A percentile compares a stretch with the other conserved stretches of the same genome.
Conservation (phyloP, 37 sponge, comb jelly and placozoan genomes). For the Halichondria panicea region DNA sequence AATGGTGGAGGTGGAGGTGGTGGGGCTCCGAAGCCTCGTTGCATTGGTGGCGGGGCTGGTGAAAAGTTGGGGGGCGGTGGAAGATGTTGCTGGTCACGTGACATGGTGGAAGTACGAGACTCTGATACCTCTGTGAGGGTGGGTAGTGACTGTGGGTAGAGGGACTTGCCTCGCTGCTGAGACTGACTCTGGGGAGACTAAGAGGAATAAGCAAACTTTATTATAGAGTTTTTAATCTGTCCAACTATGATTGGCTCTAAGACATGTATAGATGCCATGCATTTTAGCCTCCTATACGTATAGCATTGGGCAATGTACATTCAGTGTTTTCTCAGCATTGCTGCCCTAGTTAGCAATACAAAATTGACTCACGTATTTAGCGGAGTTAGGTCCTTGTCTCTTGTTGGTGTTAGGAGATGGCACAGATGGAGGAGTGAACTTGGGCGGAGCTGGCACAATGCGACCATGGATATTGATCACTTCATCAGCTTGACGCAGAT, state of each 20-base stretch:
- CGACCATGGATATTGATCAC: conserved; percentile 21
- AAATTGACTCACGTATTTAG: background rate
- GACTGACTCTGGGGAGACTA: conserved; percentile 21
- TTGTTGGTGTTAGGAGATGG: conserved; percentile 12
- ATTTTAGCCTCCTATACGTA: too few species aligned
- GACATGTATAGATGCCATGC: conserved; percentile 5
- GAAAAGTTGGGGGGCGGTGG: conserved; percentile 26
- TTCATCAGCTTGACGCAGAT: background rate
- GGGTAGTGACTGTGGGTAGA: conserved; percentile 18
- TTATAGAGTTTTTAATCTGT: background rate
- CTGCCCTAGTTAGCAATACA: too few species aligned
- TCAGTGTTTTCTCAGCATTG: too few species aligned
- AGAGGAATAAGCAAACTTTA: background rate
- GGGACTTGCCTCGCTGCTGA: conserved; percentile 13
- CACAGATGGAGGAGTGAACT: conserved; percentile 19
- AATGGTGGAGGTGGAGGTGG: conserved; percentile 59
- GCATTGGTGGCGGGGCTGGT: conserved; percentile 13
- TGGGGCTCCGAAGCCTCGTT: background rate
- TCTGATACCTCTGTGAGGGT: conserved; percentile 26
- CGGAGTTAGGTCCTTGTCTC: conserved; percentile 4
- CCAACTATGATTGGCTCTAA: background rate
- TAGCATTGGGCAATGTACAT: too few species aligned
- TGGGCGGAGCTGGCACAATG: conserved; percentile 32
- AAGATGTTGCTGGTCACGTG: conserved; percentile 1
- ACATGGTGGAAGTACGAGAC: conserved; percentile 26